Evolutionary conservation across 2,888 invertebrate genomes (phyloP), one percentile per base, ranked within the genome.

Genomic region (Sphaeridia pumilis): DNA sequence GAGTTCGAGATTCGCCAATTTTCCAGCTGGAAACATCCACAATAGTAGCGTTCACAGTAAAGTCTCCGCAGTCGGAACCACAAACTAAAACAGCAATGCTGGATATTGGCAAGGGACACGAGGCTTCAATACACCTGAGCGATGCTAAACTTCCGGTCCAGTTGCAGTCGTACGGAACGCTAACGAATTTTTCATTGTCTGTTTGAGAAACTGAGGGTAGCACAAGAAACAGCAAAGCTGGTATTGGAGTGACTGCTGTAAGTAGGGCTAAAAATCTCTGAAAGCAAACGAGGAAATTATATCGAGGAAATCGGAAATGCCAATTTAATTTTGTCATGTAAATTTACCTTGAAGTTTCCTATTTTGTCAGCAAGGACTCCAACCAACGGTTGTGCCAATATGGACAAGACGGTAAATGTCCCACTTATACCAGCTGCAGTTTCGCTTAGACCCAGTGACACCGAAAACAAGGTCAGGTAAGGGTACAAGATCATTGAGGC

Each of bases 391-490:
- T 84, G 84, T 79, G 84, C 83, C 57, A 85, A 74, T 63, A 85
- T 82, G 57, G 82, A 81, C 21, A 84, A 76, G 54, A 83, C 77
- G 1, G 85, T 83, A 27, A 84, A 78, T 1, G 84, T 82, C 1
- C 83, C 83, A 81, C 84, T 84, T 66, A 84, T 82, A 41, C 84
- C 84, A 3, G 84, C 82, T 72, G 84, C 84, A 70, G 82, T 82
- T 48, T 83, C 82, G 66, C 78, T 82, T 69, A 85, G 82, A 46
- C 85, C 85, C 64, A 85, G 71, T 68, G 83, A 82, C 52, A 83
- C 75, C 82, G 84, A 83, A 69, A 85, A 84, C 62, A 85, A 81
- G 46, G 84, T 84, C 68, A 85, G 71, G 72, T 84, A 85, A 4
- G 84, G 85, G 69, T 84, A 84, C 58, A 85, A 71, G 46, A 84